A percentile compares a stretch with the other conserved stretches of the same genome.
Conservation (phyloP, 2,113 vertebrate genomes). For the Percina caprodes region DNA sequence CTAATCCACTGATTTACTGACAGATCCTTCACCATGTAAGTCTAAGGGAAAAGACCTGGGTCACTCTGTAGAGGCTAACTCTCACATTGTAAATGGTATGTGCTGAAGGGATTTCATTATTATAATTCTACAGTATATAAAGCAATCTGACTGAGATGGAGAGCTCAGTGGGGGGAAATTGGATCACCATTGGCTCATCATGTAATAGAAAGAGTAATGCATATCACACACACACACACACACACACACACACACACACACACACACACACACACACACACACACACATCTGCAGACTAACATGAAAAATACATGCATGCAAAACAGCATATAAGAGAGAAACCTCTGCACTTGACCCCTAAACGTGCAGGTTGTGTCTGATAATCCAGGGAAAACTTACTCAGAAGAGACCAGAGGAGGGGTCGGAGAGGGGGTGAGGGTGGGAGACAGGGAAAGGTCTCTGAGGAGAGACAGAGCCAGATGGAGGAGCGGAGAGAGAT, state of each 20-base stretch:
- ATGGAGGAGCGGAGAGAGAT: conserved; percentile 31
- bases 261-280: neutral
- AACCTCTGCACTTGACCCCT: conserved; percentile 22
- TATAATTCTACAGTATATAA: conserved; percentile 12
- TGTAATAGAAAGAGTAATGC: conserved; percentile 36
- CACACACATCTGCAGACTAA: neutral
- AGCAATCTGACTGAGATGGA: conserved; percentile 39
- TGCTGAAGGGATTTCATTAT: neutral
- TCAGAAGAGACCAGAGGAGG: neutral
- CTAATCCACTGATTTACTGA: too few species aligned
- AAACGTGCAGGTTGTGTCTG: neutral
- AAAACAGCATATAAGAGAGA: conserved; percentile 10
- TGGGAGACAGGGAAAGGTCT: neutral
- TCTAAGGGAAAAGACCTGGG: too few species aligned
- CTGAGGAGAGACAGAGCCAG: conserved; percentile 29
- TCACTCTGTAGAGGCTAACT: neutral
- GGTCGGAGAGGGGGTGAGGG: neutral
- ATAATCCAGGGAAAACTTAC: conserved; percentile 20
- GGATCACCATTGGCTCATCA: conserved; percentile 47
- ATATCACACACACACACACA: neutral
- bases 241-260: neutral
- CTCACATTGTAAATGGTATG: conserved; percentile 2
- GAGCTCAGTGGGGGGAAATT: conserved; percentile 4
- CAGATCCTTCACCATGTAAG: too few species aligned
- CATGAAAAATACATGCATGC: neutral